Evolutionary conservation across 2,797 vertebrate species (phyloP).

Genomic region (Scarus forsteni): DNA sequence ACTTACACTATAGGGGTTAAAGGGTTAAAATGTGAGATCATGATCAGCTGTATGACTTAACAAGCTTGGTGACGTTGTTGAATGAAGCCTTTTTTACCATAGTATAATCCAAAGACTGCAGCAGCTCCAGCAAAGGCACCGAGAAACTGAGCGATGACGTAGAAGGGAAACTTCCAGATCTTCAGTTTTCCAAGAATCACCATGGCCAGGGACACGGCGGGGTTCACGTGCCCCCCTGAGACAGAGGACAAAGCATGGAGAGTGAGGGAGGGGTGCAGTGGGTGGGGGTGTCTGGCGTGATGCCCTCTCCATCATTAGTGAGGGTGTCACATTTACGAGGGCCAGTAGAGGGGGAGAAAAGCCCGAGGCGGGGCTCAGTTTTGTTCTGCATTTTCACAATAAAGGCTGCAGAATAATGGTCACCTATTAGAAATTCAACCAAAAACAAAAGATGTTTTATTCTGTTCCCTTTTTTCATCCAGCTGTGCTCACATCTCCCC

Average conservation of each 20-base stretch:
- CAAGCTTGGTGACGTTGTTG: not conserved
- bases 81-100: conserved; percentile 82
- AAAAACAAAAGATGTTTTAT: conserved; percentile 10
- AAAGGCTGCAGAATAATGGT: conserved; percentile 47
- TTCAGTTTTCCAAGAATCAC: conserved; percentile 93
- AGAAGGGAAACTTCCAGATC: conserved; percentile 94
- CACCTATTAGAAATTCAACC: conserved; percentile 36
- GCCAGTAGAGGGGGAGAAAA: conserved; percentile 66
- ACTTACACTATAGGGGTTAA: too few relatives aligned
- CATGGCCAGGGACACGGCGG: conserved; percentile 97
- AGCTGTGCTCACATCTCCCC: not conserved
- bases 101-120: conserved; percentile 92
- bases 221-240: conserved; percentile 88
- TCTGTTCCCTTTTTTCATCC: conserved; percentile 1
- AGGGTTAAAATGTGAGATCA: not conserved
- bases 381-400: conserved; percentile 45
- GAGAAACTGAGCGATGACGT: conserved; percentile 92
- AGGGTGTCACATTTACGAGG: conserved; percentile 64
- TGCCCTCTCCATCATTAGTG: conserved; percentile 59
- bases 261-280: conserved; percentile 36
- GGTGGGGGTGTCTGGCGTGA: conserved; percentile 44
- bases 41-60: conserved; percentile 2
- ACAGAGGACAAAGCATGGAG: conserved; percentile 51
- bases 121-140: conserved; percentile 94
- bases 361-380: conserved; percentile 42